Evolutionary conservation across 2,888 invertebrate genomes (phyloP).

Genomic region (Cancer borealis): DNA sequence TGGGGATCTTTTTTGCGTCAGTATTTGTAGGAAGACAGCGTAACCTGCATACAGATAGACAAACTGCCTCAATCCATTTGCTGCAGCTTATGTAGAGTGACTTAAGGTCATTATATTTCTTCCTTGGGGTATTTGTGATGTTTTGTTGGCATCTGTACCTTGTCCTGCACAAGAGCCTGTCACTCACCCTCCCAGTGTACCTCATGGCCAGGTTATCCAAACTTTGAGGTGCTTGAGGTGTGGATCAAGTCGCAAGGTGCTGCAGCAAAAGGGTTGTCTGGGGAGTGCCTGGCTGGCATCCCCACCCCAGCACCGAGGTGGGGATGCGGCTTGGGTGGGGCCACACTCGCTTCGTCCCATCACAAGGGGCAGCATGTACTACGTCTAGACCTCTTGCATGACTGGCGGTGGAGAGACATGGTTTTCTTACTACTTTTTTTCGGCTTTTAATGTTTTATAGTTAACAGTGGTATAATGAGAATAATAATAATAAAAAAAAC

Average conservation of each 20-base stretch:
- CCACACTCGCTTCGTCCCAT: neutral
- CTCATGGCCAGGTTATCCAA: neutral
- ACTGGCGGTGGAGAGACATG: conserved; percentile 46
- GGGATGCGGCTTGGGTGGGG: neutral
- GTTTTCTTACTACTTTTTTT: conserved; percentile 39
- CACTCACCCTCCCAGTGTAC: neutral
- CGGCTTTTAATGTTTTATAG: neutral
- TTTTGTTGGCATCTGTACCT: neutral
- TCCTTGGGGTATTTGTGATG: neutral
- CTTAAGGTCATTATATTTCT: neutral
- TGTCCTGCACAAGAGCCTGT: neutral
- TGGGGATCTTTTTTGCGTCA: neutral
- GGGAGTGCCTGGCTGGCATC: conserved; percentile 10
- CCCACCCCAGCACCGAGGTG: neutral
- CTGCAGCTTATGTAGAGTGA: neutral
- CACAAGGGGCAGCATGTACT: conserved; percentile 35
- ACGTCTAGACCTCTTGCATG: conserved; percentile 36
- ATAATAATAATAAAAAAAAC: neutral
- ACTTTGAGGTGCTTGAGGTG: neutral
- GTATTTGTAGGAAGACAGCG: neutral
- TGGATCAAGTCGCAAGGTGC: neutral
- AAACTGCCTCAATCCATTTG: neutral
- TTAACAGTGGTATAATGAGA: conserved; percentile 1
- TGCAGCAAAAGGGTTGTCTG: neutral
- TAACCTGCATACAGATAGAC: neutral